Percentiles rank a stretch among this genome's conserved stretches.
Evolutionary conservation across 2,888 invertebrate species (phyloP).

Genomic region (Eubasilissa splendida): DNA sequence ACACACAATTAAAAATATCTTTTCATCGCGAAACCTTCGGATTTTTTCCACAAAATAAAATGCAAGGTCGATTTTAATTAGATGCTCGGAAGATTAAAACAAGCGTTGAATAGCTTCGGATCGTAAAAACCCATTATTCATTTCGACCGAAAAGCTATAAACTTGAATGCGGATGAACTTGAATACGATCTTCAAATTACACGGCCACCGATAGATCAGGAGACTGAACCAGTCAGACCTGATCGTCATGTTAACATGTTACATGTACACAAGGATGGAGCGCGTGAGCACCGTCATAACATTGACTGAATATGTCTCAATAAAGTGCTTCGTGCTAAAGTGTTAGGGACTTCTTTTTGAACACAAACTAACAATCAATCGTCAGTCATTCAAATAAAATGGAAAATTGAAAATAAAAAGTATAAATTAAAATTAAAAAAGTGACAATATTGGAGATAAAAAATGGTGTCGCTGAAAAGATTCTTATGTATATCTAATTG

Average conservation of each 20-base stretch:
- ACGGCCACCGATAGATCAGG: conserved; percentile 6
- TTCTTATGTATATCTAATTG: too few species aligned
- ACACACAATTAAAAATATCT: conserved; percentile 37
- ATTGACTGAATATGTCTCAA: background rate
- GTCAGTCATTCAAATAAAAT: too few species aligned
- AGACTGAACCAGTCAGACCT: conserved; percentile 40
- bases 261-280: background rate
- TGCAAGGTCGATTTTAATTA: conserved; percentile 39
- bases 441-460: too few species aligned
- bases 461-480: too few species aligned
- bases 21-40: conserved; percentile 34
- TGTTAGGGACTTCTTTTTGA: too few species aligned
- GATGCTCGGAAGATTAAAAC: conserved; percentile 9
- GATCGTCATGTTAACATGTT: conserved; percentile 14
- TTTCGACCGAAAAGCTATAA: conserved; percentile 15
- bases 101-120: background rate
- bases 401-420: too few species aligned
- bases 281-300: background rate
- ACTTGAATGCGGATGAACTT: conserved; percentile 17
- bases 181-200: conserved; percentile 27
- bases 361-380: too few species aligned
- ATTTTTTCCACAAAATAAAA: conserved; percentile 18
- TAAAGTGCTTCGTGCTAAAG: too few species aligned
- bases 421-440: too few species aligned
- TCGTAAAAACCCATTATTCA: background rate